phyloP scores from a whole-genome alignment of 2,797 vertebrate genomes.

The Menidia menidia region DNA sequence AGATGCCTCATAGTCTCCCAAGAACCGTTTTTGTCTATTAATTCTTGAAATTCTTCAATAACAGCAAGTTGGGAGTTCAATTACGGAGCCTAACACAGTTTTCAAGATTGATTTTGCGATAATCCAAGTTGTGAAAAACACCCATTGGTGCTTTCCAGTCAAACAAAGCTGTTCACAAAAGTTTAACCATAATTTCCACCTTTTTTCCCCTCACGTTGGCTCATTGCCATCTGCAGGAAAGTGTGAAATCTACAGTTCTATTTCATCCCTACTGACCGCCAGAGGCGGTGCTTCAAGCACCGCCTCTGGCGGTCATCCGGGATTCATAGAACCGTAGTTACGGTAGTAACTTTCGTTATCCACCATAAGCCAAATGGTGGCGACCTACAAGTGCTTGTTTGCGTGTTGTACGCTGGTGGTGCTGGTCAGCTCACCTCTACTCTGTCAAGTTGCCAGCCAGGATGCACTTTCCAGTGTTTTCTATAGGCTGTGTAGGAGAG shows the following conservation, averaged over 20 bases:
- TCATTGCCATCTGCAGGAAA: too few species aligned
- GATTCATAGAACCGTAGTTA: too few species aligned
- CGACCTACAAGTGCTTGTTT: too few species aligned
- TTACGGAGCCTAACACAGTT: background rate
- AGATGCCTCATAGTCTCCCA: background rate
- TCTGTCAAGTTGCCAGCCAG: background rate
- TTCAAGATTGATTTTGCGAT: background rate
- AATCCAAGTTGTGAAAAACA: background rate
- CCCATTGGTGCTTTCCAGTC: background rate
- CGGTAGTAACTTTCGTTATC: too few species aligned
- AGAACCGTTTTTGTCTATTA: background rate
- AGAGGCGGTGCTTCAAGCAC: too few species aligned
- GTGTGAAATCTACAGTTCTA: too few species aligned
- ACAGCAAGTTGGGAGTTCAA: background rate
- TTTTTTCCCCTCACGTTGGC: background rate
- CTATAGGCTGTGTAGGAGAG: too few species aligned
- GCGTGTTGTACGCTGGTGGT: background rate
- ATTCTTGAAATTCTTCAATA: background rate
- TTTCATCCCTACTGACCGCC: too few species aligned
- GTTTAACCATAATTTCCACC: too few species aligned
- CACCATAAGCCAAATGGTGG: too few species aligned
- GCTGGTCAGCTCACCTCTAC: conserved; percentile 1
- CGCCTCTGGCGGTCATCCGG: too few species aligned
- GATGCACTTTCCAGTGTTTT: too few species aligned
- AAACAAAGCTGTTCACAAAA: background rate